Conservation (phyloP, 2,113 vertebrate species). For the Alosa alosa region DNA sequence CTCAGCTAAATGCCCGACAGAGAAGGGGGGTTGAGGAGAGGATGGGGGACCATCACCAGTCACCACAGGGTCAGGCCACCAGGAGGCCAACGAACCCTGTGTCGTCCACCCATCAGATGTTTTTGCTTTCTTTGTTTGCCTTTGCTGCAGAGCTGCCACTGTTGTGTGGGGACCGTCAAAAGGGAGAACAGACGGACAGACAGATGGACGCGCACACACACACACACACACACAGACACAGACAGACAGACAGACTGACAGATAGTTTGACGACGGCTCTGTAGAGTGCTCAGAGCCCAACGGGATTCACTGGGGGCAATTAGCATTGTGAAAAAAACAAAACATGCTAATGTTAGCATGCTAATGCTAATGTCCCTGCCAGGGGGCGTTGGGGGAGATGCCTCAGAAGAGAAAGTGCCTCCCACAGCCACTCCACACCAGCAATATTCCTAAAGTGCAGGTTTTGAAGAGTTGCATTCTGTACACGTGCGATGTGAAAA, state of each 20-base stretch:
- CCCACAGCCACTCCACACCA: conserved; percentile 36
- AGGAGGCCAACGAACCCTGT: not conserved
- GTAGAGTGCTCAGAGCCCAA: not conserved
- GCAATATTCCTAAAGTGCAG: conserved; percentile 66
- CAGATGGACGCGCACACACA: not conserved
- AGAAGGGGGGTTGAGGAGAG: not conserved
- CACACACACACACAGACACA: not conserved
- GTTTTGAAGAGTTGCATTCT: conserved; percentile 14
- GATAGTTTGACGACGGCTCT: not conserved
- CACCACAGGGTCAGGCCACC: not conserved
- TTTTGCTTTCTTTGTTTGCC: not conserved
- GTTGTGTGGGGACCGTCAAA: not conserved
- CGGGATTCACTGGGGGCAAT: not conserved
- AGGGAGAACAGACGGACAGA: not conserved
- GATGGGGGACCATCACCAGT: not conserved
- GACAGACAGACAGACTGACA: not conserved
- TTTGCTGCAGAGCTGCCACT: not conserved
- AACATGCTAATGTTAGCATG: not conserved
- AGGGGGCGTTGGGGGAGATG: not conserved
- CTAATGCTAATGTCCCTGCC: not conserved
- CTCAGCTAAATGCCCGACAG: conserved; percentile 11
- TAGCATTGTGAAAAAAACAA: not conserved
- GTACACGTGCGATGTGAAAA: conserved; percentile 48
- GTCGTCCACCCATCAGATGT: not conserved
- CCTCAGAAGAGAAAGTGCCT: not conserved